Base-by-base conservation (phyloP, 2,113 vertebrate species). In the Brachyhypopomus occidentalis region DNA sequence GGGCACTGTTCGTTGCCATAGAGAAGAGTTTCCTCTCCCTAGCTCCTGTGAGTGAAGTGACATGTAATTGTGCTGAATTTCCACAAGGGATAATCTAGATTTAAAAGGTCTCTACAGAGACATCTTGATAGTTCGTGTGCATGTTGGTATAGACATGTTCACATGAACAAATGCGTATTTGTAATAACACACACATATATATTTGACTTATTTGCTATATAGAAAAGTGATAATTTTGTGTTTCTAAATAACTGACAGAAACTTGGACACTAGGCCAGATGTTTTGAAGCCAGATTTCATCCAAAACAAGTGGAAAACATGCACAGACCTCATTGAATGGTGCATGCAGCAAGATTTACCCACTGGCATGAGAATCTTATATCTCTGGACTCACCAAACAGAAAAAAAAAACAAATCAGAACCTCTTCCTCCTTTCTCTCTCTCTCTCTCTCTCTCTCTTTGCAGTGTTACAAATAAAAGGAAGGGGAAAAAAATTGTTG, bases 1-100 rank as follows among this genome's bases (percentile, higher is more conserved):
- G 48, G 55, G 52, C 55, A 60, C 52, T 67, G 52, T 63, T 74
- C 67, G 80, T 82, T 76, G 73, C 80, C 73, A 82, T 82, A 55
- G 80, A 75, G 76, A 81, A 76, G 72, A 70, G 36, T 70, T 69
- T 27, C 11, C 34, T 75, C 72, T 81, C 55, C 16, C 38, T 34
- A 52, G 4, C 63, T 75, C 36, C 66, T 70, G 66, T 16, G 19
- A 70, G 62, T 4, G 56, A 67, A 72, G 75, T 81, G 66, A 69
- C 74, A 75, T 36, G 48, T 59, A 69, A 41, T 81, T 23, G 75
- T 75, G 75, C 73, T 69, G 52, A 52, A 62, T 82, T 62, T 76
- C 62, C 71, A 75, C 62, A 67, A 72, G 36, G 36, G 36, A 64
- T 60, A 45, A 56, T 27, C 62, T 45, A 80, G 22, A 67, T 52